Conservation (phyloP, 2,888 invertebrate genomes). For the Polyommatus icarus region DNA sequence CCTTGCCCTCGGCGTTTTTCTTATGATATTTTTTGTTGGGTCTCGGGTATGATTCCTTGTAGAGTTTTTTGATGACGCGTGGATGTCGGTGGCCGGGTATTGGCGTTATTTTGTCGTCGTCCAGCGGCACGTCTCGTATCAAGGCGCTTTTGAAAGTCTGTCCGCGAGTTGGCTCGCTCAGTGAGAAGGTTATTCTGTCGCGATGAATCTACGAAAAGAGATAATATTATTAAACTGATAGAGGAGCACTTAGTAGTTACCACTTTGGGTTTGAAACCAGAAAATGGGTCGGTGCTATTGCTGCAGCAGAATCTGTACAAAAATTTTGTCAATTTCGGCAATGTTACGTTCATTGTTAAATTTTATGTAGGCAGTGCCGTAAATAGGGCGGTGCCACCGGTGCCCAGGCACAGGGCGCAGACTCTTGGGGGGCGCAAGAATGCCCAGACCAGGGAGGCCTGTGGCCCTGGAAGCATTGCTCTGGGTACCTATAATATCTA, state of each 20-base stretch:
- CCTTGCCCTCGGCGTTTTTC: slow-evolving; percentile 58
- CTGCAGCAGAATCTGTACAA: background rate
- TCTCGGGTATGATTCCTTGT: slow-evolving; percentile 46
- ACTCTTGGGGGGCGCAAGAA: too few relatives aligned
- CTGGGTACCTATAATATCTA: too few relatives aligned
- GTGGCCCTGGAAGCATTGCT: too few relatives aligned
- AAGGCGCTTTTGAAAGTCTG: slow-evolving; percentile 72
- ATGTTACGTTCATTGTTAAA: background rate
- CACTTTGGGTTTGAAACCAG: too few relatives aligned
- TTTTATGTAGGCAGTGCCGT: too few relatives aligned
- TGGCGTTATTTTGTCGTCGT: slow-evolving; percentile 46
- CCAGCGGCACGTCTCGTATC: slow-evolving; percentile 56
- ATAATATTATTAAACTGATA: background rate
- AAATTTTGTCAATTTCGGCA: background rate
- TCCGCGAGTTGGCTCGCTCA: slow-evolving; percentile 69
- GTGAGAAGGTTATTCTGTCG: slow-evolving; percentile 70
- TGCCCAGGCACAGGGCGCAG: too few relatives aligned
- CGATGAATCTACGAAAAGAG: slow-evolving; percentile 61
- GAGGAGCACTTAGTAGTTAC: too few relatives aligned
- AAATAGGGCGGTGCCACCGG: too few relatives aligned
- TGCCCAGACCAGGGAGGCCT: too few relatives aligned
- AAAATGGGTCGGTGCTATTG: background rate
- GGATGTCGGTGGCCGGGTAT: slow-evolving; percentile 45
- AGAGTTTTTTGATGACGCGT: slow-evolving; percentile 50
- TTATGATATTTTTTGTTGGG: slow-evolving; percentile 52